phyloP scores from a whole-genome alignment of 2,797 vertebrate species.

The Sebastes oblongus region DNA sequence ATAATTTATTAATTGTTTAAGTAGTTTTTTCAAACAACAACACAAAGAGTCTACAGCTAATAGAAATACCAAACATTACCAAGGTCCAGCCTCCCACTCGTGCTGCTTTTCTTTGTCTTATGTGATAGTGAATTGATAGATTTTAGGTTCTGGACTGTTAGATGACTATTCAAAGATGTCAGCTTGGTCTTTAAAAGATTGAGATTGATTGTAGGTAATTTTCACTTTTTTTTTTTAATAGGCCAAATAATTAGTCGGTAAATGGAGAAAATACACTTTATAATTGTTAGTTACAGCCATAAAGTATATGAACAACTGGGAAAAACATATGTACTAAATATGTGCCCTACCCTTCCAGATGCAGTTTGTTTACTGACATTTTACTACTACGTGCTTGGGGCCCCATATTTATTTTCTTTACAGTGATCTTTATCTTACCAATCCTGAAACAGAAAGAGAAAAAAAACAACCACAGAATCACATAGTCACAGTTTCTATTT shows the following conservation, averaged over 20 bases:
- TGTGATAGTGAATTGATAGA: neutral
- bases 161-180: neutral
- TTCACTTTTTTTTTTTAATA: neutral
- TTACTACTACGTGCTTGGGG: neutral
- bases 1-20: neutral
- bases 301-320: neutral
- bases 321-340: neutral
- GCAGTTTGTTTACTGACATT: constrained; percentile 29
- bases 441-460: constrained; percentile 43
- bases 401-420: constrained; percentile 23
- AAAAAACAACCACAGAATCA: constrained; percentile 60
- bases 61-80: neutral
- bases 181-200: neutral
- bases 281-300: neutral
- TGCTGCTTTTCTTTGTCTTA: neutral
- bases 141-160: neutral
- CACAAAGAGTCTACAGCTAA: neutral
- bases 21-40: no score
- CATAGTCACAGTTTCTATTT: constrained; percentile 64
- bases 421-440: constrained; percentile 58
- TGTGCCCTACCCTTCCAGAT: constrained; percentile 15
- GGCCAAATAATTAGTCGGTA: neutral
- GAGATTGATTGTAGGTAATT: neutral
- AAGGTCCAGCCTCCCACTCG: neutral
- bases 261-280: neutral